A percentile compares a stretch with the other conserved stretches of the same genome.
Conservation (phyloP, 1,140 invertebrate genomes). For the Tetragnatha versicolor region DNA sequence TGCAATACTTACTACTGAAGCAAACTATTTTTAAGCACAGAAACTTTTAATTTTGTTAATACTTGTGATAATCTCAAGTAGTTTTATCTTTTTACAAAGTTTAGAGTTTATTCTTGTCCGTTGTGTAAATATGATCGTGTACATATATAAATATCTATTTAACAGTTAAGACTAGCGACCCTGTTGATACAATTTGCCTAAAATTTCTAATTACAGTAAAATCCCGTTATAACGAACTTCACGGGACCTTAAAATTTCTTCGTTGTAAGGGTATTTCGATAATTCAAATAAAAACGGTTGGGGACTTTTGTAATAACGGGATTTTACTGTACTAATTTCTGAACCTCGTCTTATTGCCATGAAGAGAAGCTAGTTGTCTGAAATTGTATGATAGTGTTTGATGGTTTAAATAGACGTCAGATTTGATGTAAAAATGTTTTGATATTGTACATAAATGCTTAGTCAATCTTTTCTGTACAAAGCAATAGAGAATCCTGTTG, state of each 20-base stretch:
- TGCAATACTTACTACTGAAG: too few species aligned
- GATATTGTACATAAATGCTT: constrained; percentile 37
- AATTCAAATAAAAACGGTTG: background rate
- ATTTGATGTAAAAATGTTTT: constrained; percentile 31
- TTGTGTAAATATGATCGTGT: background rate
- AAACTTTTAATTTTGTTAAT: too few species aligned
- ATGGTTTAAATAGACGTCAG: background rate
- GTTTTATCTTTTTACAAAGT: background rate
- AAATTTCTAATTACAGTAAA: background rate
- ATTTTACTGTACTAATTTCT: too few species aligned
- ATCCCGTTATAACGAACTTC: too few species aligned
- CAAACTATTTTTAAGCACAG: too few species aligned
- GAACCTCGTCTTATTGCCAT: too few species aligned
- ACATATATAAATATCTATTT: background rate
- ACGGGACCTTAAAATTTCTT: background rate
- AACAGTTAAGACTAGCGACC: background rate
- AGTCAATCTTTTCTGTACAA: constrained; percentile 36
- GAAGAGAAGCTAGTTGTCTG: too few species aligned
- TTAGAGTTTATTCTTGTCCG: background rate
- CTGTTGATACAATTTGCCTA: background rate
- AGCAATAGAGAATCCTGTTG: constrained; percentile 24
- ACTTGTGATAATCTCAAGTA: too few species aligned
- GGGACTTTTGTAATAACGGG: too few species aligned
- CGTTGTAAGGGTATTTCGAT: background rate
- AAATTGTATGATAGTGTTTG: background rate